Conservation (phyloP, 2,888 invertebrate species). For the Cordylochernes scorpioides region DNA sequence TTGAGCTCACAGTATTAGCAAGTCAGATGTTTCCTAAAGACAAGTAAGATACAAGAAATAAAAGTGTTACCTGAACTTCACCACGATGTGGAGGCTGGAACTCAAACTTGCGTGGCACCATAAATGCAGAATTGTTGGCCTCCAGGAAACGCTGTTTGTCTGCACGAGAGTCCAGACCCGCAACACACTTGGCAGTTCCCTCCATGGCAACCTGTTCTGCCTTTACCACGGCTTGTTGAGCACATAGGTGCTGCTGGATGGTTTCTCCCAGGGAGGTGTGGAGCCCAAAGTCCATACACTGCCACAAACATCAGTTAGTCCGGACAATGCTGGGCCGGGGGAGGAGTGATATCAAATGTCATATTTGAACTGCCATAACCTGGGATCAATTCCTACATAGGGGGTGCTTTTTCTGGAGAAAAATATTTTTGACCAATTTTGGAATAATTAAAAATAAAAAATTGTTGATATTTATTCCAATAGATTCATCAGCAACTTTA, state of each 20-base stretch:
- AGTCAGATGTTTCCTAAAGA: neutral
- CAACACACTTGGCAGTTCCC: slow-evolving; percentile 37
- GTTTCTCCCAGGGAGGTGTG: slow-evolving; percentile 67
- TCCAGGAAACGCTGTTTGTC: slow-evolving; percentile 73
- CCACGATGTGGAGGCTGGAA: slow-evolving; percentile 44
- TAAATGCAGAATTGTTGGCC: slow-evolving; percentile 57
- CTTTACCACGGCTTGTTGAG: slow-evolving; percentile 48
- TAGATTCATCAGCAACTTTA: too few relatives aligned
- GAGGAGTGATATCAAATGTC: too few relatives aligned
- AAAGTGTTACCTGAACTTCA: slow-evolving; percentile 29
- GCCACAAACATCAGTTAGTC: too few relatives aligned
- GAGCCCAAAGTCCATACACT: slow-evolving; percentile 90
- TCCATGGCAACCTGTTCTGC: slow-evolving; percentile 35
- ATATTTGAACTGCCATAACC: too few relatives aligned
- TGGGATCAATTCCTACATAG: too few relatives aligned
- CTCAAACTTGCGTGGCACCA: slow-evolving; percentile 62
- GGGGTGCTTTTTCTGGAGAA: too few relatives aligned
- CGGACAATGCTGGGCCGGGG: too few relatives aligned
- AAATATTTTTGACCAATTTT: too few relatives aligned
- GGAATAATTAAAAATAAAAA: too few relatives aligned
- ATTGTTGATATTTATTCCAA: too few relatives aligned
- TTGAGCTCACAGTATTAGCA: slow-evolving; percentile 1
- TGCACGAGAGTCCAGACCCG: slow-evolving; percentile 48
- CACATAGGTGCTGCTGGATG: slow-evolving; percentile 49
- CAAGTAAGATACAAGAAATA: slow-evolving; percentile 4